Evolutionary conservation across 2,888 invertebrate genomes (phyloP), one percentile per base, ranked within the genome.

Genomic region (Chymomyza fuscimana): DNA sequence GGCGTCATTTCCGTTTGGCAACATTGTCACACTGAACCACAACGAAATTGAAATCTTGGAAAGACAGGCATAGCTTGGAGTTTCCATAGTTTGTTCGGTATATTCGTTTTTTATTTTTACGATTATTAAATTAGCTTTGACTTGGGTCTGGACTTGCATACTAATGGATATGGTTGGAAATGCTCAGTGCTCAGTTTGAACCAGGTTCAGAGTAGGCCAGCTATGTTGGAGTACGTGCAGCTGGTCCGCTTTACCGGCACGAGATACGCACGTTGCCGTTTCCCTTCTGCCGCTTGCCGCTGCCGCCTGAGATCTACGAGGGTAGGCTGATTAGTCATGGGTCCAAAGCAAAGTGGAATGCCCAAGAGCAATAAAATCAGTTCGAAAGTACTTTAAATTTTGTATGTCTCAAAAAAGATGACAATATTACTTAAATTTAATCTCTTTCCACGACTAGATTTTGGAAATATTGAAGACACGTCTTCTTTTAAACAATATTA

Each of bases 211-310:
- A 63, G 67, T 66, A 9, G 50, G 51, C 54, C 5, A 9, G 54
- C 54, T 19, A 46, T 54, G 40, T 72, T 65, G 73, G 66, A 61
- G 76, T 78, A 82, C 80, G 78, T 82, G 82, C 76, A 62, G 54
- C 54, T 54, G 54, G 54, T 6, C 16, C 54, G 54, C 54, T 22
- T 54, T 54, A n/a, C 19, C 22, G 19, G 54, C 54, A 54, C 16
- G 54, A 22, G 19, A 54, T 54, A 71, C 70, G 65, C 67, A 65
- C 54, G 54, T 54, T 22, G 54, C 52, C 15, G 52, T 52, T 52
- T 52, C 10, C 52, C 12, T 1, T 0, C 9, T 52, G 5, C 36
- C 36, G 36, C 36, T 7, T 1, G 36, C 36, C 36, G 7, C 7
- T 54, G 25, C 32, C 32, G 32, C 32, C 32, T 32, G 1, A 32